Evolutionary conservation across 37 sponge, comb jelly and placozoan genomes (phyloP), one percentile per base, ranked within the genome.

Genomic region (Mnemiopsis leidyi): DNA sequence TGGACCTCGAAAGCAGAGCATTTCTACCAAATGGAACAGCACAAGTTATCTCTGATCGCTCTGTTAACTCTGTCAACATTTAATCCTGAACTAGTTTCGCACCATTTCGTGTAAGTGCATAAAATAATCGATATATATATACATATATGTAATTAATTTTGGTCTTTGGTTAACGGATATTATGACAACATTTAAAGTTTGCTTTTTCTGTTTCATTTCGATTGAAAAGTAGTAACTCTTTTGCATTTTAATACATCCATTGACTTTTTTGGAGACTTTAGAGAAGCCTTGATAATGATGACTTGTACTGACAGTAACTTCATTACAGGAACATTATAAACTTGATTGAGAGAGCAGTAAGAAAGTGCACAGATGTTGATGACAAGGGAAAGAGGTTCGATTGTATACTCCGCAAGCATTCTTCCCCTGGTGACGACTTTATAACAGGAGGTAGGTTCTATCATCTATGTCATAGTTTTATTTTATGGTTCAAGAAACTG

Each of bases 31-130:
- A 85, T 85, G 28, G 90, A 85, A 23, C 90, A 85, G 29, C 35
- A 85, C 90, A 85, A 85, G 90, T 85, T 85, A 29, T 85, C 90
- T 13, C 61, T 85, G 61, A 40, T 85, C 38, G 90, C 90, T n/a
- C 90, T 85, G 25, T 29, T 85, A n/a, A 85, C 39, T 28, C 13
- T 48, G 13, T 48, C n/a, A n/a, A 28, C 75, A 5, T 29, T 7
- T 25, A 71, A 71, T 18, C 25, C 75, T 28, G 75, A 71, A 5
- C 75, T 71, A 23, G n/a, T 28, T 25, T 29, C 25, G 20, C 30
- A 71, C n/a, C 30, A 29, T 28, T 71, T 71, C 20, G 75, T n/a
- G 75, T 71, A 28, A 71, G 75, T 71, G 13, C 13, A 5, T 48
- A 5, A 48, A 48, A n/a, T n/a, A n/a, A n/a, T n/a, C n/a, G n/a